Evolutionary conservation across 2,113 vertebrate species (phyloP), one percentile per base, ranked within the genome.

Genomic region (Microtus montanus): DNA sequence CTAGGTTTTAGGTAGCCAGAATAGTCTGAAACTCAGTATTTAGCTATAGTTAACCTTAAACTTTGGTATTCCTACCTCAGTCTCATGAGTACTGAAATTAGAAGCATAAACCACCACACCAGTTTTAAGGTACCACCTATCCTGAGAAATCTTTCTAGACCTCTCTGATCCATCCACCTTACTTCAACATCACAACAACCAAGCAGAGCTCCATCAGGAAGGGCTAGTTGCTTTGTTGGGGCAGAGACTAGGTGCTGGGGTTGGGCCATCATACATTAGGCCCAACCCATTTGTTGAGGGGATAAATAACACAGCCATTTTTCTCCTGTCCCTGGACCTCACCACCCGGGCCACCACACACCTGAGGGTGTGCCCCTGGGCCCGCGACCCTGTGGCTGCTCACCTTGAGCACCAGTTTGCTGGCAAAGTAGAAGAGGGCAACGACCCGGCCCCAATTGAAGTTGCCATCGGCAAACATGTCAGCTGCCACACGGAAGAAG

Each of bases 361-460:
- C 52, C n/a, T 38, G 24, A 89, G 15, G 26, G 64, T 41, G 6
- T 75, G 35, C 9, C 83, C 79, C 70, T 4, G 41, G 52, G 41
- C 61, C 66, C 80, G 22, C 2, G 0, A 26, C 68, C 87, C 41
- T 66, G 38, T n/a, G n/a, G 87, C 70, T 0, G 52, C 97, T 93
- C 93, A 98, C 98, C 98, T 98, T 98, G 38, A 98, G 97, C 90
- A 99, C 99, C 26, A 99, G 98, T 77, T 99, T 99, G 98, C 98
- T 99, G 87, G 99, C 99, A 88, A 99, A 99, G 98, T 99, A 99
- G 97, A 99, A 99, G 1, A 99, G 96, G 0, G 99, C 99, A 2
- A 99, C 99, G 47, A 99, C 99, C 2, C 99, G 98, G 92, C 99
- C 99, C 99, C 99, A 99, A 98, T 99, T 99, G 96, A 99, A 99